Conservation (phyloP, 2,888 invertebrate species). For the Orthosia incerta region DNA sequence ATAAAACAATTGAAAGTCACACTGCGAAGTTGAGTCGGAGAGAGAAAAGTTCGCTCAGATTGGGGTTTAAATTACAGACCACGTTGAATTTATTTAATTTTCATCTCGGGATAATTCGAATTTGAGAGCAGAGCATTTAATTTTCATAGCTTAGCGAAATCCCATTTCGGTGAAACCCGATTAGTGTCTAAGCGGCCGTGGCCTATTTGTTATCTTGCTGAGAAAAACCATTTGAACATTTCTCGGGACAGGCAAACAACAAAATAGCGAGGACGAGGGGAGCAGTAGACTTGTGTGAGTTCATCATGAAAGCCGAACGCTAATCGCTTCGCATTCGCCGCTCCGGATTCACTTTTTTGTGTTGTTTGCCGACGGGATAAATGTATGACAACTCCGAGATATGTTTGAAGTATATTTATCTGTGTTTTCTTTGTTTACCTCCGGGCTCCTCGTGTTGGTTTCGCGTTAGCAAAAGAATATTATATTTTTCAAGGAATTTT, state of each 20-base stretch:
- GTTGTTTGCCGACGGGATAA: conserved; percentile 72
- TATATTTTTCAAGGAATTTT: conserved; percentile 38
- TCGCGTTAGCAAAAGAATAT: conserved; percentile 41
- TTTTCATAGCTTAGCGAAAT: conserved; percentile 84
- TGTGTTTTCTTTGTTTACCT: conserved; percentile 59
- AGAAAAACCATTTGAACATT: conserved; percentile 73
- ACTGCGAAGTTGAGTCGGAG: conserved; percentile 70
- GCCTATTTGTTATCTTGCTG: conserved; percentile 82
- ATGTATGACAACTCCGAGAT: conserved; percentile 70
- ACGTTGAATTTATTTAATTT: conserved; percentile 82
- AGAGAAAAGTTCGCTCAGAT: conserved; percentile 75
- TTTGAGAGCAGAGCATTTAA: conserved; percentile 81
- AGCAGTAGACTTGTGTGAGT: conserved; percentile 75
- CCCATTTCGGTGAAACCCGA: conserved; percentile 81
- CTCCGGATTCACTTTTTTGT: conserved; percentile 73
- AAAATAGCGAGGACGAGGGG: conserved; percentile 68
- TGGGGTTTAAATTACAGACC: conserved; percentile 78
- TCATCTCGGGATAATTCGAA: conserved; percentile 81
- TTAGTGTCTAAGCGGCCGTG: conserved; percentile 82
- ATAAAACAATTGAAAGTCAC: conserved; percentile 65
- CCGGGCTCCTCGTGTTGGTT: conserved; percentile 31
- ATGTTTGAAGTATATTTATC: conserved; percentile 69
- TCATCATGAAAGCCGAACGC: conserved; percentile 82
- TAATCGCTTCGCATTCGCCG: conserved; percentile 75
- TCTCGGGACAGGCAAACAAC: conserved; percentile 67